phyloP scores from a whole-genome alignment of 2,888 invertebrate species.

The Falcaria lacertinaria region DNA sequence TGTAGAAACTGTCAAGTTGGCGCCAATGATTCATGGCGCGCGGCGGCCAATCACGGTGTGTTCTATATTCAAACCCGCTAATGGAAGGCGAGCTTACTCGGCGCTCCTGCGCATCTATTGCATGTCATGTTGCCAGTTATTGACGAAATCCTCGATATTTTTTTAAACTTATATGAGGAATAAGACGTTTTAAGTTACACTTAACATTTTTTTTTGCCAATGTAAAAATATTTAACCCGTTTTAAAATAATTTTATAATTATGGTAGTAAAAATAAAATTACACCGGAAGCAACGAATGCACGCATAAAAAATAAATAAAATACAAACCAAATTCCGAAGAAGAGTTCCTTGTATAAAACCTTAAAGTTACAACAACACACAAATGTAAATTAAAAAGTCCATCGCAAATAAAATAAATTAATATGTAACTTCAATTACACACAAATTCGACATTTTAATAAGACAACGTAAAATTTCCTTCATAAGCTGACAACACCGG shows the following conservation, averaged over 20 bases:
- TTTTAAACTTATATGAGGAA: no score
- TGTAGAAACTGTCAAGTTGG: constrained; percentile 20
- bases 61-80: constrained; percentile 74
- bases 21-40: constrained; percentile 65
- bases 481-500: constrained; percentile 46
- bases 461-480: constrained; percentile 7
- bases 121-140: constrained; percentile 46
- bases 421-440: neutral
- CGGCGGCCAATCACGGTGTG: constrained; percentile 50
- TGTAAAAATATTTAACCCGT: no score
- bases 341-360: no score
- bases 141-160: no score
- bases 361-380: no score
- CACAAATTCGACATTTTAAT: neutral
- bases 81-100: constrained; percentile 64
- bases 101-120: constrained; percentile 60
- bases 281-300: no score
- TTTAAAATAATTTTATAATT: no score
- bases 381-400: neutral
- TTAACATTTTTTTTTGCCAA: no score
- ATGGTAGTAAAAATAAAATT: no score
- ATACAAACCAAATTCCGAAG: no score
- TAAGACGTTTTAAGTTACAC: no score
- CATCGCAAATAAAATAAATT: neutral
- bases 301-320: no score